Evolutionary conservation across 1,140 invertebrate genomes (phyloP).

Genomic region (Lepeophtheirus salmonis): DNA sequence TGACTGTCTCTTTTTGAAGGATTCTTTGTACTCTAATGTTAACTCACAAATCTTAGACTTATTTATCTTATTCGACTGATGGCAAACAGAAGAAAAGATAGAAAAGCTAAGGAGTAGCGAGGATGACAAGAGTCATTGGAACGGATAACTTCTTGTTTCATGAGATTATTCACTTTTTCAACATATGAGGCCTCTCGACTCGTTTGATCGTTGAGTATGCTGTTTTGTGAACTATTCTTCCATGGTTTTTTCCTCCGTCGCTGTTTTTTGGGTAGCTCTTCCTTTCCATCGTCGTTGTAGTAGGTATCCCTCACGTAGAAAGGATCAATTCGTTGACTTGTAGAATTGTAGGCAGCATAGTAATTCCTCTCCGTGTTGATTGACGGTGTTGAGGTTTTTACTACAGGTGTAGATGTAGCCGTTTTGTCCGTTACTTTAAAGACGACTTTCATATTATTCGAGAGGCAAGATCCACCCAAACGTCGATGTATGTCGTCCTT

Average conservation of each 20-base stretch:
- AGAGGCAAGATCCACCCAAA: constrained; percentile 68
- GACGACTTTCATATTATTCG: constrained; percentile 85
- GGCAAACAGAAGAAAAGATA: too few relatives aligned
- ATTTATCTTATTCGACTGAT: too few relatives aligned
- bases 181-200: constrained; percentile 1
- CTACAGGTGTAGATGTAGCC: neutral
- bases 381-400: too few relatives aligned
- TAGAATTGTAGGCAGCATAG: too few relatives aligned
- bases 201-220: neutral
- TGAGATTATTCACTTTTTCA: constrained; percentile 9
- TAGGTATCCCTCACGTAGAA: neutral
- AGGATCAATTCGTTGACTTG: neutral
- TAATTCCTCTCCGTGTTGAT: too few relatives aligned
- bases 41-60: too few relatives aligned
- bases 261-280: neutral
- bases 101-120: too few relatives aligned
- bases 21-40: too few relatives aligned
- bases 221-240: neutral
- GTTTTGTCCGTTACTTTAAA: constrained; percentile 47
- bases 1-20: too few relatives aligned
- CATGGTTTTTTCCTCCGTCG: neutral
- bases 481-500: constrained; percentile 71
- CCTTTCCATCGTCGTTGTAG: neutral
- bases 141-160: constrained; percentile 12
- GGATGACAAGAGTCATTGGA: too few relatives aligned